phyloP scores from a whole-genome alignment of 1,140 invertebrate genomes.

The Drosophila carrolli region DNA sequence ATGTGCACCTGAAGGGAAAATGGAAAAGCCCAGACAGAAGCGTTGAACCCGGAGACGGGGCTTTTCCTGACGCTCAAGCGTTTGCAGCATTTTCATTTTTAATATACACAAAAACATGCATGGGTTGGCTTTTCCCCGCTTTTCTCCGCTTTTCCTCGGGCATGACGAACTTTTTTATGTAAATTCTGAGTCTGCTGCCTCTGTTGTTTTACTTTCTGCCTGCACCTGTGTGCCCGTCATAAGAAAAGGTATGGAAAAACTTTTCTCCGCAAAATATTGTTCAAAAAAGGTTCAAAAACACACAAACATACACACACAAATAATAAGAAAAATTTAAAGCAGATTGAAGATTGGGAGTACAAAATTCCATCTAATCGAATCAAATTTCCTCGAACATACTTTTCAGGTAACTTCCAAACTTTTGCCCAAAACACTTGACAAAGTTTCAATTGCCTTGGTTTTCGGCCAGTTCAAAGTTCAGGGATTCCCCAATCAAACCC shows the following conservation, averaged over 20 bases:
- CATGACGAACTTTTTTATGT: constrained; percentile 79
- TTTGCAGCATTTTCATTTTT: constrained; percentile 29
- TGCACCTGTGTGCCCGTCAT: constrained; percentile 57
- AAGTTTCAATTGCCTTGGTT: constrained; percentile 47
- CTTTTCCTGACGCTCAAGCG: constrained; percentile 7
- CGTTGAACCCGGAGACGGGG: constrained; percentile 25
- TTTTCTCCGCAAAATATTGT: constrained; percentile 34
- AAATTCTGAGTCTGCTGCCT: constrained; percentile 57
- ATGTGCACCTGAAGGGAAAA: constrained; percentile 1
- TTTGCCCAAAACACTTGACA: constrained; percentile 47
- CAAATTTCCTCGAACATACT: constrained; percentile 48
- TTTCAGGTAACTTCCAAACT: constrained; percentile 44
- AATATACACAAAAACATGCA: constrained; percentile 42
- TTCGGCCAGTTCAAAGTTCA: constrained; percentile 44
- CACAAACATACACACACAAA: not conserved
- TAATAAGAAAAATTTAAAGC: not conserved
- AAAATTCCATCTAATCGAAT: constrained; percentile 45
- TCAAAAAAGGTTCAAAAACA: constrained; percentile 6
- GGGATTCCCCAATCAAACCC: constrained; percentile 44
- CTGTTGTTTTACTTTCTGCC: constrained; percentile 53
- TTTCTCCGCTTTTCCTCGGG: constrained; percentile 1
- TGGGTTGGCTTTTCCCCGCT: constrained; percentile 8
- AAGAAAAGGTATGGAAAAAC: constrained; percentile 20
- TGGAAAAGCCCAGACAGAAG: constrained; percentile 12
- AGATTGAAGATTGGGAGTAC: constrained; percentile 5